Conservation (phyloP, 2,797 vertebrate species). For the Novumbra hubbsi region DNA sequence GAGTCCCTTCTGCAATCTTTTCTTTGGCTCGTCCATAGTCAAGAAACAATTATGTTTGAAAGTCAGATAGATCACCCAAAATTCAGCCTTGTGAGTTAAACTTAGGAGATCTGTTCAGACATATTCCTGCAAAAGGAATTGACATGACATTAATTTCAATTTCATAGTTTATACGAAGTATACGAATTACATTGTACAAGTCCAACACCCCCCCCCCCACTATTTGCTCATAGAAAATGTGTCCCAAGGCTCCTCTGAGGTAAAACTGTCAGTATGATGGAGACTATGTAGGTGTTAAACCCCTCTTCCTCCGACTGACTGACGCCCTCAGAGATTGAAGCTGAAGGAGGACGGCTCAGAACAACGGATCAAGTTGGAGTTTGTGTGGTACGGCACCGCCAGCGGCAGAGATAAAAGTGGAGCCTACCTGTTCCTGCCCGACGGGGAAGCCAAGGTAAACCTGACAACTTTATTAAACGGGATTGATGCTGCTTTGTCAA, state of each 20-base stretch:
- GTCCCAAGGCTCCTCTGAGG: neutral
- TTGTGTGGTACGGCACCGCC: slow-evolving; percentile 89
- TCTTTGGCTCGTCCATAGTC: no score
- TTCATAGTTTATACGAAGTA: no score
- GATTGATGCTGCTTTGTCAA: slow-evolving; percentile 2
- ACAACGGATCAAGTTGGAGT: slow-evolving; percentile 77
- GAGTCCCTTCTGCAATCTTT: neutral
- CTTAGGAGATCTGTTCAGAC: no score
- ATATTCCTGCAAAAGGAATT: no score
- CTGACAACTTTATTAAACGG: slow-evolving; percentile 2
- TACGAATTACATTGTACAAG: no score
- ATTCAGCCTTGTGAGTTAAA: no score
- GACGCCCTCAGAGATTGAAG: slow-evolving; percentile 71
- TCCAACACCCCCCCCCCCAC: no score
- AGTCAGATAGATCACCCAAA: no score
- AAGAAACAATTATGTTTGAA: no score
- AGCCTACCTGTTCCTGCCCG: slow-evolving; percentile 91
- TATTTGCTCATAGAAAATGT: no score
- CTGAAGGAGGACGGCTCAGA: slow-evolving; percentile 73
- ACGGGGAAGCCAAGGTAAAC: slow-evolving; percentile 82
- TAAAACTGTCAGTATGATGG: neutral
- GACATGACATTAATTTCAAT: no score
- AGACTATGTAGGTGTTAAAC: neutral
- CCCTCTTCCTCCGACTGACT: neutral
- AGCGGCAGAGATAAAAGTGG: slow-evolving; percentile 86